phyloP scores from a whole-genome alignment of 1,140 invertebrate species.

The Wiebesia pumilae region DNA sequence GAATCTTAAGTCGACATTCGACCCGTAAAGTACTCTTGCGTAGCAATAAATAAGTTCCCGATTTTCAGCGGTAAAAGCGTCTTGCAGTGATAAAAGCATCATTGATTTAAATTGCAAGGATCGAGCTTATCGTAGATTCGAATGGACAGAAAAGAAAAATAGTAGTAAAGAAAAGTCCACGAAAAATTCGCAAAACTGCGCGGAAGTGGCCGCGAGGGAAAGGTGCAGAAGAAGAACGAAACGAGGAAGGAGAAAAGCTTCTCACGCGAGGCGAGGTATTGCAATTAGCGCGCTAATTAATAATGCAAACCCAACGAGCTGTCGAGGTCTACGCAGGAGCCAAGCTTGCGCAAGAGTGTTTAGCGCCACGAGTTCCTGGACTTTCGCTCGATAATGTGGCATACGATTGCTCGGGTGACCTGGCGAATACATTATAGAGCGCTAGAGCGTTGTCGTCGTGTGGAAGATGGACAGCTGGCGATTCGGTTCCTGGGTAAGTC shows the following conservation, averaged over 20 bases:
- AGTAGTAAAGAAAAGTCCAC: not conserved
- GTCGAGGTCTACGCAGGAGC: not conserved
- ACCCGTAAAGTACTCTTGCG: not conserved
- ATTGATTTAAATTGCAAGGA: not conserved
- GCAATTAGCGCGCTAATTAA: slow-evolving; percentile 50
- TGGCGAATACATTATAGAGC: slow-evolving; percentile 15
- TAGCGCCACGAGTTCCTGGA: not conserved
- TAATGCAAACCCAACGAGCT: slow-evolving; percentile 48
- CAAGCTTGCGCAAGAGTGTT: not conserved
- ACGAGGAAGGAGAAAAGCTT: not conserved
- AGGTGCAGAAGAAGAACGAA: not conserved
- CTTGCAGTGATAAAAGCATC: not conserved
- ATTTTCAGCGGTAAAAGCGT: no score
- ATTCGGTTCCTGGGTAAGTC: not conserved
- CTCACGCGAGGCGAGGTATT: slow-evolving; percentile 7
- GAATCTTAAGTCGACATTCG: not conserved
- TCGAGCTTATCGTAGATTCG: not conserved
- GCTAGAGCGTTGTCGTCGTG: not conserved
- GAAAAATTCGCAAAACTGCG: not conserved
- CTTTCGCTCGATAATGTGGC: slow-evolving; percentile 15
- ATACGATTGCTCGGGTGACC: not conserved
- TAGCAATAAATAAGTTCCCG: not conserved
- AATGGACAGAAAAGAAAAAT: not conserved
- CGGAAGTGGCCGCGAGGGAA: not conserved
- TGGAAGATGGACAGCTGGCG: not conserved